Evolutionary conservation across 1,140 invertebrate genomes (phyloP).

Genomic region (Papilio polytes): DNA sequence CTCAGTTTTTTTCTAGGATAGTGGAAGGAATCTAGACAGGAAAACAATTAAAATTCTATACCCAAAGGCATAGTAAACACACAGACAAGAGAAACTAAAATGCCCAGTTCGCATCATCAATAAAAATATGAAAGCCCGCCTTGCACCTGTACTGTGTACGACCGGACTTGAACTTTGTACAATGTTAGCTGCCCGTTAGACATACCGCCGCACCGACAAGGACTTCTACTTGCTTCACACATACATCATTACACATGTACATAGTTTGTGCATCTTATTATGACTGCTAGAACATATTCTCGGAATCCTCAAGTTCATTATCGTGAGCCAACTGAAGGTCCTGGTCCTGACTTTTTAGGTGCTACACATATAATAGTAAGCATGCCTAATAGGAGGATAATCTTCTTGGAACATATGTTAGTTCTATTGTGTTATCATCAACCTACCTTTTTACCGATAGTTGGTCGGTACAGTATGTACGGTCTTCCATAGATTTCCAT

Average conservation of each 20-base stretch:
- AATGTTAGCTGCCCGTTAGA: conserved; percentile 17
- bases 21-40: too few relatives aligned
- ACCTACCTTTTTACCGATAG: too few relatives aligned
- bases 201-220: conserved; percentile 12
- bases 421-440: too few relatives aligned
- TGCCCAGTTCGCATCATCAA: background rate
- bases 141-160: conserved; percentile 9
- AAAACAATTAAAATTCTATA: background rate
- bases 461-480: too few relatives aligned
- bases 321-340: background rate
- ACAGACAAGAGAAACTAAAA: background rate
- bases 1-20: too few relatives aligned
- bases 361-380: background rate
- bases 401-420: too few relatives aligned
- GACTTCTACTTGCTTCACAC: conserved; percentile 1
- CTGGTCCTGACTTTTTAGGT: background rate
- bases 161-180: conserved; percentile 26
- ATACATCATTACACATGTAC: conserved; percentile 24
- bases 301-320: background rate
- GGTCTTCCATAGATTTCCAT: too few relatives aligned
- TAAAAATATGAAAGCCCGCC: conserved; percentile 23
- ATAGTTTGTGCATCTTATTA: conserved; percentile 14
- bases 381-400: background rate
- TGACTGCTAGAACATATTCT: background rate
- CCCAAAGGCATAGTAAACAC: background rate